phyloP scores from a whole-genome alignment of 1,140 invertebrate species.

The Sipha flava region DNA sequence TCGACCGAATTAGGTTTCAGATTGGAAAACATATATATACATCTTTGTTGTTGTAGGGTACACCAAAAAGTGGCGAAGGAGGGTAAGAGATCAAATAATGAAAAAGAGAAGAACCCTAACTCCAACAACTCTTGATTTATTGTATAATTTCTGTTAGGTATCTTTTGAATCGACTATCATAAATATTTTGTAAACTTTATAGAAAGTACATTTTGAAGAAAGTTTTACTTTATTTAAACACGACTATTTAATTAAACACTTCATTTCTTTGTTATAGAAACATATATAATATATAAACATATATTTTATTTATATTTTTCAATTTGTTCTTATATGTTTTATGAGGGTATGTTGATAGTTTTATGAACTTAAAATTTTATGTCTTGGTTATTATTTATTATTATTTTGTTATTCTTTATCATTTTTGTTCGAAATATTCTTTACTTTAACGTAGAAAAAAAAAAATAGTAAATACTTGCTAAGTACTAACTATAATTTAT shows the following conservation, averaged over 20 bases:
- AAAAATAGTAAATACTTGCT: too few relatives aligned
- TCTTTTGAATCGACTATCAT: not conserved
- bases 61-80: not conserved
- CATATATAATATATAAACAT: too few relatives aligned
- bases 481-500: too few relatives aligned
- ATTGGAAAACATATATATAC: constrained; percentile 10
- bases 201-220: not conserved
- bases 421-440: too few relatives aligned
- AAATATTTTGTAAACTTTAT: not conserved
- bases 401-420: too few relatives aligned
- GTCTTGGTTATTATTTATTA: too few relatives aligned
- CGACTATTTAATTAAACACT: not conserved
- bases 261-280: too few relatives aligned
- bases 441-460: too few relatives aligned
- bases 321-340: too few relatives aligned
- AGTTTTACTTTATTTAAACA: not conserved
- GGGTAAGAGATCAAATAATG: not conserved
- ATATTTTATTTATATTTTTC: too few relatives aligned
- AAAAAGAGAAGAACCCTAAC: not conserved
- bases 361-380: too few relatives aligned
- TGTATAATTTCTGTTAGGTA: not conserved
- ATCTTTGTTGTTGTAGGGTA: not conserved
- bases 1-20: constrained; percentile 10
- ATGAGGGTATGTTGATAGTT: too few relatives aligned
- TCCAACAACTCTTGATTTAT: constrained; percentile 4